phyloP scores from a whole-genome alignment of 2,888 invertebrate genomes.

The Ichneumoninae sp. region DNA sequence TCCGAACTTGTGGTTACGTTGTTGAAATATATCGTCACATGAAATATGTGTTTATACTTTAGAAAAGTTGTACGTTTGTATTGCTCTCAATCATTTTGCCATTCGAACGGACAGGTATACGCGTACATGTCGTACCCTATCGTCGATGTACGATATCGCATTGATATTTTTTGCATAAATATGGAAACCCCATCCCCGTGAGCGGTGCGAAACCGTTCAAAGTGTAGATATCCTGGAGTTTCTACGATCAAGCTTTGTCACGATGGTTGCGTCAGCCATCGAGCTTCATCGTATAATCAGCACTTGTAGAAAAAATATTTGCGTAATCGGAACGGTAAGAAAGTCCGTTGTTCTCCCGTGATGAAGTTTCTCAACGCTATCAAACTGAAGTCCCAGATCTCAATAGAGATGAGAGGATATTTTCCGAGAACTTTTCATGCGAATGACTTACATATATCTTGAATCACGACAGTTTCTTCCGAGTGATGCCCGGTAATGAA shows the following conservation, averaged over 20 bases:
- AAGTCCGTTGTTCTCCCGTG: neutral
- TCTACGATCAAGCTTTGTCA: neutral
- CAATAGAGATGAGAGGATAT: neutral
- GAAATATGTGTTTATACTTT: neutral
- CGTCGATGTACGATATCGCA: conserved; percentile 30
- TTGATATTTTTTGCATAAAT: conserved; percentile 66
- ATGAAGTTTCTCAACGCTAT: neutral
- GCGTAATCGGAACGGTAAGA: neutral
- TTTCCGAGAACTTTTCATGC: neutral
- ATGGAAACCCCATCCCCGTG: conserved; percentile 47
- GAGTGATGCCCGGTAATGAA: neutral
- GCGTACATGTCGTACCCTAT: conserved; percentile 19
- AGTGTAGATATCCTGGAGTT: neutral
- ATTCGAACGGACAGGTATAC: conserved; percentile 17
- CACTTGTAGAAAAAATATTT: neutral
- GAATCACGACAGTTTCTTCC: conserved; percentile 31
- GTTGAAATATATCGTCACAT: neutral
- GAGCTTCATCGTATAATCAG: neutral
- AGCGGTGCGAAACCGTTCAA: neutral
- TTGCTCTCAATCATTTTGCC: conserved; percentile 33
- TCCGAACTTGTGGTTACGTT: conserved; percentile 18
- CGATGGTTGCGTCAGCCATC: neutral
- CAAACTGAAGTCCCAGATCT: neutral
- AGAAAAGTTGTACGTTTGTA: neutral
- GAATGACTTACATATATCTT: conserved; percentile 7